Conservation (phyloP, 2,888 invertebrate genomes). For the Perithous albicinctus region DNA sequence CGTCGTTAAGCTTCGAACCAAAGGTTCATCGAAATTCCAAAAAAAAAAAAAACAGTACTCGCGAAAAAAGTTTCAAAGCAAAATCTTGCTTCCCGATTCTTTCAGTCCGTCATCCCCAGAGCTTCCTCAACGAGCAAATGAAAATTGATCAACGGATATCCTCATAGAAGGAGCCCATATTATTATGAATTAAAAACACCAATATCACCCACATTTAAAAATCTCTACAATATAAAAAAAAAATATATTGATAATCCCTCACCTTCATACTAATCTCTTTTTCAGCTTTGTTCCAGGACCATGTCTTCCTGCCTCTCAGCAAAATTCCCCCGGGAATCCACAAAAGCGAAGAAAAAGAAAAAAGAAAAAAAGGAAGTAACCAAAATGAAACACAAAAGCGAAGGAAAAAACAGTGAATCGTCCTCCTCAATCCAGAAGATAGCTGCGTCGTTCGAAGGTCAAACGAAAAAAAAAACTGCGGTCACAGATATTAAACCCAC, state of each 20-base stretch:
- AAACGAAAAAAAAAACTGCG: background rate
- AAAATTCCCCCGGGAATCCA: background rate
- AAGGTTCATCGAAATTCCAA: too few species aligned
- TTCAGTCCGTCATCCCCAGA: too few species aligned
- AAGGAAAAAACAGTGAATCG: background rate
- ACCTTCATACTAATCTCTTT: background rate
- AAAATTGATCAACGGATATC: too few species aligned
- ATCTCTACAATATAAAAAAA: background rate
- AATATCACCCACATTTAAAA: background rate
- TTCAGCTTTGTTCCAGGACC: background rate
- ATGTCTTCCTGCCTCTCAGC: background rate
- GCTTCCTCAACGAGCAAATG: too few species aligned
- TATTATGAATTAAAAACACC: too few species aligned
- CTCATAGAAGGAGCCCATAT: too few species aligned
- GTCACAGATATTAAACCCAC: too few species aligned
- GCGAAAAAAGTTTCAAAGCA: too few species aligned
- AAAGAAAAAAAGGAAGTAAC: background rate
- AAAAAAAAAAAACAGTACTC: too few species aligned
- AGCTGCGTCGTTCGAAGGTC: constrained; percentile 14
- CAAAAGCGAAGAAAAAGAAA: background rate
- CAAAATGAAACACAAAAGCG: background rate
- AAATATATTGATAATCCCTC: background rate
- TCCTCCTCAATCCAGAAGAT: background rate
- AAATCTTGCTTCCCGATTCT: too few species aligned
- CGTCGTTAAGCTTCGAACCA: too few species aligned